phyloP scores from a whole-genome alignment of 2,888 invertebrate species.

The Malthinus seriepunctatus region DNA sequence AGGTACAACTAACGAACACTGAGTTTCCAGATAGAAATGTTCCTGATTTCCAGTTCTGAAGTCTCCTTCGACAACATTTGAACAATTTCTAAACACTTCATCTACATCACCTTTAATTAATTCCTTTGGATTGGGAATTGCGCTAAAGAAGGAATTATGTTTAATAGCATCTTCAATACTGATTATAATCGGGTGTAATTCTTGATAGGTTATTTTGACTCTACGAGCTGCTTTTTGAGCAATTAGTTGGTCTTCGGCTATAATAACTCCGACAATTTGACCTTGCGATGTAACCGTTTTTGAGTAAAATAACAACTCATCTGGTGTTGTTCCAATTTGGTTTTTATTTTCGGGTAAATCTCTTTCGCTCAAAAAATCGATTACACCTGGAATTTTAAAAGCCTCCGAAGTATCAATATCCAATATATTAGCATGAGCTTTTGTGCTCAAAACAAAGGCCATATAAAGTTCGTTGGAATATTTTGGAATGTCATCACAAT shows the following conservation, averaged over 20 bases:
- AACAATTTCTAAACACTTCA: conserved; percentile 65
- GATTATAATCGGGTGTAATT: conserved; percentile 75
- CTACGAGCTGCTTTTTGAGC: conserved; percentile 83
- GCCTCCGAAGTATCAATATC: conserved; percentile 77
- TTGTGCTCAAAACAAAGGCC: conserved; percentile 77
- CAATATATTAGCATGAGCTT: conserved; percentile 80
- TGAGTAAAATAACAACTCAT: conserved; percentile 81
- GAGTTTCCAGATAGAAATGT: conserved; percentile 95
- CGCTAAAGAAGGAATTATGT: conserved; percentile 69
- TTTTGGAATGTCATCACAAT: conserved; percentile 85
- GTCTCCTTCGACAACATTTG: conserved; percentile 78
- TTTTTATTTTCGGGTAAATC: conserved; percentile 75
- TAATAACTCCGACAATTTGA: conserved; percentile 78
- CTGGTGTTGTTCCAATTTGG: conserved; percentile 71
- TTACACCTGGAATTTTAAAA: conserved; percentile 74
- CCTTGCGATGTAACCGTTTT: conserved; percentile 78
- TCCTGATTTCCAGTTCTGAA: conserved; percentile 88
- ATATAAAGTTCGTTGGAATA: conserved; percentile 79
- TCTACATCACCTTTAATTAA: conserved; percentile 67
- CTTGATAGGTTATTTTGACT: conserved; percentile 83
- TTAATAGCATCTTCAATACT: conserved; percentile 89
- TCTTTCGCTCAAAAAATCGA: conserved; percentile 75
- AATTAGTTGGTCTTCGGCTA: conserved; percentile 74
- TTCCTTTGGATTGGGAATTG: conserved; percentile 57
- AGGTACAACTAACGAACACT: conserved; percentile 68